Base-by-base conservation (phyloP, 2,797 vertebrate genomes). In the Phylloscopus collybita region DNA sequence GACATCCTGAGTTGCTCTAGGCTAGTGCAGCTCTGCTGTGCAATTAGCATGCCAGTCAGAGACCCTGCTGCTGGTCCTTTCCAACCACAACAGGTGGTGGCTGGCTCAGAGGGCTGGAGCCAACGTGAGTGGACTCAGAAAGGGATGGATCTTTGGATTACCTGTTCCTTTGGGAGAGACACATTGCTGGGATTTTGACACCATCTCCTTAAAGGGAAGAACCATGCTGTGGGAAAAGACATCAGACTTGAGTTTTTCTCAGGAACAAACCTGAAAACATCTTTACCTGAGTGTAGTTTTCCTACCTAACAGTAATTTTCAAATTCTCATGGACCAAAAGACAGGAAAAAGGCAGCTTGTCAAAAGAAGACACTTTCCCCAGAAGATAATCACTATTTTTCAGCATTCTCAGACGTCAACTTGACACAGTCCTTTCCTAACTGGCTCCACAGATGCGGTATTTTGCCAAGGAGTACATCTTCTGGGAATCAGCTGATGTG, bases 361-460 rank as follows among this genome's bases (percentile, higher is more conserved):
- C 75, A 81, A 79, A 92, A 69, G 67, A 47, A 88, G 30, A 20
- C 59, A 32, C 26, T 78, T 86, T 36, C 51, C 67, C 38, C 54
- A 51, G 47, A 92, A 36, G 54, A 69, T 57, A 88, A 32, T 13
- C 51, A 72, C 56, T 34, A 38, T 79, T 92, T 92, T 79, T 69
- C 57, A 66, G 44, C 71, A 50, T 92, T 90, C 70, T 87, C 27
- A 67, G 71, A 76, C 64, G 80, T 87, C 78, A 70, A 1, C 32
- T 83, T 88, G 67, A 95, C 88, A 83, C 74, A 89, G 62, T 72
- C 89, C 80, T 90, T 94, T 83, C 38, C 38, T 66, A 70, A 88
- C 34, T 92, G 66, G 62, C 72, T 57, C 76, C 65, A 36, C 40
- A 95, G 47, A 85, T 83, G 54, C 65, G 59, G 25, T 71, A 36